phyloP scores from a whole-genome alignment of 2,888 invertebrate genomes.

The Caenorhabditis sp. region DNA sequence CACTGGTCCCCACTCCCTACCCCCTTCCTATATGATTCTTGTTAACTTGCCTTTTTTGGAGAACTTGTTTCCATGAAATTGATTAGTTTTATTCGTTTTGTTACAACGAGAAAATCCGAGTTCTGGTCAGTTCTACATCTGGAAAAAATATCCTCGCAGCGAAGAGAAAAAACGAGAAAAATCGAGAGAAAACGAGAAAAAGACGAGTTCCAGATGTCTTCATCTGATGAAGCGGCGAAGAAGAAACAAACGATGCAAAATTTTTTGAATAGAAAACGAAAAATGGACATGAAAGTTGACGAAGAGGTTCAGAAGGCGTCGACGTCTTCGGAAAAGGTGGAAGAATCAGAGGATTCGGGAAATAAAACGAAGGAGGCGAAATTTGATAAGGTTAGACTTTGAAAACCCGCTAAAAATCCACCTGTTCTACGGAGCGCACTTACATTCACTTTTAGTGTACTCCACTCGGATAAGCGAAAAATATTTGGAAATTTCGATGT shows the following conservation, averaged over 20 bases:
- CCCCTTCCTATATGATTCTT: conserved; percentile 54
- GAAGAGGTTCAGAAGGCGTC: conserved; percentile 38
- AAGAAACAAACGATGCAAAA: conserved; percentile 61
- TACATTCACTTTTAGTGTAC: neutral
- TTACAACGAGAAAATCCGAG: neutral
- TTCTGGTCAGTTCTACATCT: neutral
- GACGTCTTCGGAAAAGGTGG: conserved; percentile 40
- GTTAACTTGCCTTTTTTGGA: conserved; percentile 48
- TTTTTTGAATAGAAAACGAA: conserved; percentile 71
- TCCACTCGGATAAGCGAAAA: neutral
- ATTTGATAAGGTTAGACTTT: conserved; percentile 12
- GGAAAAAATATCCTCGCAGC: neutral
- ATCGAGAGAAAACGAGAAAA: no score
- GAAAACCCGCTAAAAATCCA: neutral
- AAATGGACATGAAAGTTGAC: conserved; percentile 46
- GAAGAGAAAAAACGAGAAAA: neutral
- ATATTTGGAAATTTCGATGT: neutral
- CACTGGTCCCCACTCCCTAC: conserved; percentile 3
- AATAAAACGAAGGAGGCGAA: conserved; percentile 37
- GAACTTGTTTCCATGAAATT: conserved; percentile 38
- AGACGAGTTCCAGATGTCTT: conserved; percentile 4
- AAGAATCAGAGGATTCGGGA: conserved; percentile 1
- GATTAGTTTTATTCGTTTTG: conserved; percentile 19
- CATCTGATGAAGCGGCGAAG: conserved; percentile 23
- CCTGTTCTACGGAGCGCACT: neutral